Conservation (phyloP, 1,140 invertebrate species). For the Leptopilina boulardi region DNA sequence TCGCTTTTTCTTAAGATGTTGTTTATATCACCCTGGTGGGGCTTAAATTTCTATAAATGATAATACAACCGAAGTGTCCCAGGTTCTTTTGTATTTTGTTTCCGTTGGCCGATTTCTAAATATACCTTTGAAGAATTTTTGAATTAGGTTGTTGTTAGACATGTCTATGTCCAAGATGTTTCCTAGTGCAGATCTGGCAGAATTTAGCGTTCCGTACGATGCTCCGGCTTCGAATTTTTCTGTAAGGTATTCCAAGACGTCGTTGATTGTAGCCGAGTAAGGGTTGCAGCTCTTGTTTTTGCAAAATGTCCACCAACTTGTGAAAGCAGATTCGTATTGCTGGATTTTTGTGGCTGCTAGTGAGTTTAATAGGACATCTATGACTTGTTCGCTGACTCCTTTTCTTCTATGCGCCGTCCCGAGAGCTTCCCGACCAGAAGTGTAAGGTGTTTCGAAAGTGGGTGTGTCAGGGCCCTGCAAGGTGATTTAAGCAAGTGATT, state of each 20-base stretch:
- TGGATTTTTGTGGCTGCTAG: slow-evolving; percentile 38
- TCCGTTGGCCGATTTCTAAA: neutral
- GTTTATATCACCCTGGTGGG: neutral
- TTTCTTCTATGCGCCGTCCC: slow-evolving; percentile 34
- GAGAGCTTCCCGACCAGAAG: slow-evolving; percentile 44
- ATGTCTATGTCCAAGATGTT: neutral
- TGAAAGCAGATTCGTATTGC: slow-evolving; percentile 39
- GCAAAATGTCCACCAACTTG: slow-evolving; percentile 30
- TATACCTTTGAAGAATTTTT: slow-evolving; percentile 35
- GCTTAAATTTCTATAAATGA: neutral
- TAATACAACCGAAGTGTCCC: neutral
- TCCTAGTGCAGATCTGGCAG: slow-evolving; percentile 33
- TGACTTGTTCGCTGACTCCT: neutral
- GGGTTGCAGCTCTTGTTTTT: neutral
- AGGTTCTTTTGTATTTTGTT: slow-evolving; percentile 13
- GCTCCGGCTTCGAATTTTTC: slow-evolving; percentile 42
- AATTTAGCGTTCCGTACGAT: slow-evolving; percentile 39
- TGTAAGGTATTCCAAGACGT: slow-evolving; percentile 37
- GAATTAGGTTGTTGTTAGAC: neutral
- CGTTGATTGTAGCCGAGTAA: neutral
- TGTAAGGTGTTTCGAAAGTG: slow-evolving; percentile 15
- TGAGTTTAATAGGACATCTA: slow-evolving; percentile 34
- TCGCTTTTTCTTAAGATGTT: neutral
- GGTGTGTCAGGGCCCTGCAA: slow-evolving; percentile 33
- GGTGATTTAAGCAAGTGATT: slow-evolving; percentile 37